Evolutionary conservation across 2,113 vertebrate genomes (phyloP).

Genomic region (Pan paniscus): DNA sequence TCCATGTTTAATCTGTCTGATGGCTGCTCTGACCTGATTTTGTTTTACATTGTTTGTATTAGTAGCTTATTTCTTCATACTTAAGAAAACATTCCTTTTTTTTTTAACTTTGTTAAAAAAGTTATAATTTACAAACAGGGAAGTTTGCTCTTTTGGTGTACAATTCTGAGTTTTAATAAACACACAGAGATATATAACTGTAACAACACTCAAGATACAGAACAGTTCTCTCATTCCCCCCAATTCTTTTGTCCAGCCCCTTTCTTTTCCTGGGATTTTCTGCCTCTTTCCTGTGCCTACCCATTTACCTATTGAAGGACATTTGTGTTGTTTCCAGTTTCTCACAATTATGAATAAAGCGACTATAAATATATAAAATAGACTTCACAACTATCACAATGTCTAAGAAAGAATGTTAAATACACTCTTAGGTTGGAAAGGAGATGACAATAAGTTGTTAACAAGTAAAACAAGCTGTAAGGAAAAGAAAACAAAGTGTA

Average conservation of each 20-base stretch:
- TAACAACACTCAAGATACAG: background rate
- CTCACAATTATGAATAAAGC: background rate
- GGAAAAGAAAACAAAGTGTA: background rate
- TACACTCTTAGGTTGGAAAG: background rate
- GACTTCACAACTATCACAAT: background rate
- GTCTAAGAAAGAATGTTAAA: background rate
- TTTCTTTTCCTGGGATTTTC: background rate
- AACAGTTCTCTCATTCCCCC: accelerated
- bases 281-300: background rate
- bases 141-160: background rate
- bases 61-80: background rate
- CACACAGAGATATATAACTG: background rate
- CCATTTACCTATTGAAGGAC: background rate
- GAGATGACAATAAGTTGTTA: background rate
- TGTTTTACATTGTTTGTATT: background rate
- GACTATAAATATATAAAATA: background rate
- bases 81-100: background rate
- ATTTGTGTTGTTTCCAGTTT: background rate
- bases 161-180: background rate
- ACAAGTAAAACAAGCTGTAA: background rate
- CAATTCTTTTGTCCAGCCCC: background rate
- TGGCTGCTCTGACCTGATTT: background rate
- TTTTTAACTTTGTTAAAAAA: background rate
- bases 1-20: background rate
- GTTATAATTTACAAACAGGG: background rate